phyloP scores from a whole-genome alignment of 2,888 invertebrate species.

The Cantharis rufa region DNA sequence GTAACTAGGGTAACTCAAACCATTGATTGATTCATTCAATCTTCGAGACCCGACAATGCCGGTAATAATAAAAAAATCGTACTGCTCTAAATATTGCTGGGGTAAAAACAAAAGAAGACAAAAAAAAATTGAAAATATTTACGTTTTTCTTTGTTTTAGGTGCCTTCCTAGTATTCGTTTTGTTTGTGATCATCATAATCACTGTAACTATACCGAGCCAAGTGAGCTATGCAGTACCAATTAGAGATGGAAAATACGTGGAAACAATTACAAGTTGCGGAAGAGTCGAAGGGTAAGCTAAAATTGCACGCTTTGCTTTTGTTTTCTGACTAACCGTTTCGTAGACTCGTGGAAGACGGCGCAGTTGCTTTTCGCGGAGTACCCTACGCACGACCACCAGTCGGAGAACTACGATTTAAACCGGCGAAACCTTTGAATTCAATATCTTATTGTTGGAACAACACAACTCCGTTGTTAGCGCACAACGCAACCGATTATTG shows the following conservation, averaged over 20 bases:
- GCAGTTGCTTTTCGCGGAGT: constrained; percentile 81
- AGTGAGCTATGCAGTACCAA: constrained; percentile 62
- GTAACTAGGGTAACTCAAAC: neutral
- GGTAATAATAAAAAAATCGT: neutral
- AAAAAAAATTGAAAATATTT: no score
- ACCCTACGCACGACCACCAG: constrained; percentile 78
- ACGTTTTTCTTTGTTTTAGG: constrained; percentile 52
- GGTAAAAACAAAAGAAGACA: neutral
- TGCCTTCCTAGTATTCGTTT: constrained; percentile 63
- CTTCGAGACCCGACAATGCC: neutral
- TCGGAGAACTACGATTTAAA: constrained; percentile 70
- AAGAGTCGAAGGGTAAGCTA: constrained; percentile 72
- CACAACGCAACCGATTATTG: constrained; percentile 72
- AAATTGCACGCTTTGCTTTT: neutral
- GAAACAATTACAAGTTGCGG: constrained; percentile 79
- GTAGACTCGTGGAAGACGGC: constrained; percentile 73
- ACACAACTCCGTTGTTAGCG: constrained; percentile 62
- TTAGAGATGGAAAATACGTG: constrained; percentile 74
- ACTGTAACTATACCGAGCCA: constrained; percentile 65
- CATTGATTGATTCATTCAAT: neutral
- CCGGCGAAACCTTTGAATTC: constrained; percentile 69
- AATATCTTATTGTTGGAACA: constrained; percentile 79
- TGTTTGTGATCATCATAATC: constrained; percentile 67
- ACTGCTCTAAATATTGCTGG: neutral
- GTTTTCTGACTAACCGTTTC: constrained; percentile 32